phyloP scores from a whole-genome alignment of 2,888 invertebrate species.

The Mantis religiosa region DNA sequence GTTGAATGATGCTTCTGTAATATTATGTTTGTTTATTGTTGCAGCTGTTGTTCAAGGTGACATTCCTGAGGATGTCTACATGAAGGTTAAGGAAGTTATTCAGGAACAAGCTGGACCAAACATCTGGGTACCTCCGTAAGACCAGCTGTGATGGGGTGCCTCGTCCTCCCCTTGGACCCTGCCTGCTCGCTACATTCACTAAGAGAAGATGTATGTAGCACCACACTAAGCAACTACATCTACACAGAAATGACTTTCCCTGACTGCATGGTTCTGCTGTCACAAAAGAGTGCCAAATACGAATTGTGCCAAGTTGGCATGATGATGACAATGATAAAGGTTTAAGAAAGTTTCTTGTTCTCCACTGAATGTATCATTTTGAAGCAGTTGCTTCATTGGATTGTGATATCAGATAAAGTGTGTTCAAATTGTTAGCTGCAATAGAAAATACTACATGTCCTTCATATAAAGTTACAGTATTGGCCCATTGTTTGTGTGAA shows the following conservation, averaged over 20 bases:
- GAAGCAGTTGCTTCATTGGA: conserved; percentile 21
- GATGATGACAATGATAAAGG: background rate
- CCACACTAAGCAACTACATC: background rate
- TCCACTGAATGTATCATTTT: conserved; percentile 19
- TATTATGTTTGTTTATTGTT: background rate
- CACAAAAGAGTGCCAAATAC: conserved; percentile 9
- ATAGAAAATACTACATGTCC: background rate
- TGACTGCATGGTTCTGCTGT: background rate
- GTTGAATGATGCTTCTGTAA: background rate
- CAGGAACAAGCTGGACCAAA: conserved; percentile 90
- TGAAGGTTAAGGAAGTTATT: conserved; percentile 91
- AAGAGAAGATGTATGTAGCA: background rate
- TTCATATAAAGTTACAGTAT: background rate
- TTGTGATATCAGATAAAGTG: conserved; percentile 21
- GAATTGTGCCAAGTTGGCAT: background rate
- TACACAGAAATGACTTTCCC: conserved; percentile 6
- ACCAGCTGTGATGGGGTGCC: conserved; percentile 81
- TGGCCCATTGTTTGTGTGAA: background rate
- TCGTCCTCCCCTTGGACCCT: conserved; percentile 45
- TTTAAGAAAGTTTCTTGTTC: background rate
- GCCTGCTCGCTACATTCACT: conserved; percentile 34
- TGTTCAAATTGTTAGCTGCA: background rate
- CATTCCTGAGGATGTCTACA: conserved; percentile 95
- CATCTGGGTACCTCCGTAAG: conserved; percentile 96
- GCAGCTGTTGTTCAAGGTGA: conserved; percentile 93